phyloP scores from a whole-genome alignment of 2,113 vertebrate genomes.

The Peromyscus polionotus region DNA sequence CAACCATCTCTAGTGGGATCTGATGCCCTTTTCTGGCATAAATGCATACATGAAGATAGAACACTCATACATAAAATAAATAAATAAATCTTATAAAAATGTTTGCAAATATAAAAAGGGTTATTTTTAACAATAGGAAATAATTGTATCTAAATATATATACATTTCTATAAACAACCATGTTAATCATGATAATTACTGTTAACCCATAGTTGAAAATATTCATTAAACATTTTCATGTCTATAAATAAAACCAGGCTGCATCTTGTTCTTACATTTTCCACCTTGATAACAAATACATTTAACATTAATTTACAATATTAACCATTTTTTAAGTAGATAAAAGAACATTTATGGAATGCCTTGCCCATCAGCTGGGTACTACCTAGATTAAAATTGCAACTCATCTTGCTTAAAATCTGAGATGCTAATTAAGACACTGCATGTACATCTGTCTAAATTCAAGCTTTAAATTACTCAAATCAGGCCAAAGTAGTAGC shows the following conservation, averaged over 20 bases:
- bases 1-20: neutral
- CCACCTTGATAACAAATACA: neutral
- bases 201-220: constrained; percentile 18
- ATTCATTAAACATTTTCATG: constrained; percentile 20
- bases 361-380: neutral
- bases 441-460: constrained; percentile 45
- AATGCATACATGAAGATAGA: neutral
- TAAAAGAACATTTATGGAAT: neutral
- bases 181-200: neutral
- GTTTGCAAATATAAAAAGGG: neutral
- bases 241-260: constrained; percentile 30
- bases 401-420: constrained; percentile 41
- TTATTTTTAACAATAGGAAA: constrained; percentile 39
- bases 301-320: neutral
- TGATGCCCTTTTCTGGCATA: neutral
- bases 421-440: constrained; percentile 59
- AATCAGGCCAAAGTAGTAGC: constrained; percentile 36
- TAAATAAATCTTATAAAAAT: neutral
- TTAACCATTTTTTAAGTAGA: constrained; percentile 22
- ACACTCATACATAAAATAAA: neutral
- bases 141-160: neutral
- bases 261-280: neutral
- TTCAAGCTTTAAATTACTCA: constrained; percentile 62
- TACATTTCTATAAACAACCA: constrained; percentile 3
- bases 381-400: constrained; percentile 15